These are phyloP conservation scores for Cremastinae sp. DNA, from an alignment of 2,888 invertebrate genomes.

Conservation along the genomic window DNA sequence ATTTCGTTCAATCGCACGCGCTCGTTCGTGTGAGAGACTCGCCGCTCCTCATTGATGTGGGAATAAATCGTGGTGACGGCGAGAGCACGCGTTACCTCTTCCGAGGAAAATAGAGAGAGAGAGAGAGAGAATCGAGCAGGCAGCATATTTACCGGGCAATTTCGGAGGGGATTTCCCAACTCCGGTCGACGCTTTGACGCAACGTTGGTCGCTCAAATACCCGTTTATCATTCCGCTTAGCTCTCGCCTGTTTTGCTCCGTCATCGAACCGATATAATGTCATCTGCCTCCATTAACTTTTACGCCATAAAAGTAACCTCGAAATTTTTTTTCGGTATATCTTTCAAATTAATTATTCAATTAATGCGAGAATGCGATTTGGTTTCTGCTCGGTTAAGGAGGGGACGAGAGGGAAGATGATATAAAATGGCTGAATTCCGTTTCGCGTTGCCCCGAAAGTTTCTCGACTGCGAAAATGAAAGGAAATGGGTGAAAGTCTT, in stretches of 20 bases:
- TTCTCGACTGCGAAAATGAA: constrained; percentile 1
- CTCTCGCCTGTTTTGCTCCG: constrained; percentile 25
- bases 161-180: constrained; percentile 40
- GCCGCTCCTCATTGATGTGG: constrained; percentile 62
- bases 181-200: constrained; percentile 32
- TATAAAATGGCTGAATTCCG: no score
- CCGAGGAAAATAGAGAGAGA: constrained; percentile 14
- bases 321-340: no score
- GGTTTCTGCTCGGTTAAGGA: no score
- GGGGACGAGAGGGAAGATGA: no score
- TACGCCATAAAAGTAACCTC: constrained; percentile 1
- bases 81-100: constrained; percentile 31
- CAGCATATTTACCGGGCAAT: constrained; percentile 49
- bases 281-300: constrained; percentile 23
- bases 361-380: no score
- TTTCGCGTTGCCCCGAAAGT: neutral
- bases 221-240: constrained; percentile 48
- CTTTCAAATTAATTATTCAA: no score
- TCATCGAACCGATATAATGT: constrained; percentile 24
- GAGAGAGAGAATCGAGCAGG: constrained; percentile 34
- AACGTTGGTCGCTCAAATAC: constrained; percentile 56
- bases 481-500: constrained; percentile 2
- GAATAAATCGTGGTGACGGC: constrained; percentile 61
- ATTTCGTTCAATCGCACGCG: constrained; percentile 55
- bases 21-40: constrained; percentile 48